These are phyloP conservation scores for Fukomys damarensis DNA, from an alignment of 2,113 vertebrate species.

Conservation along the genomic window DNA sequence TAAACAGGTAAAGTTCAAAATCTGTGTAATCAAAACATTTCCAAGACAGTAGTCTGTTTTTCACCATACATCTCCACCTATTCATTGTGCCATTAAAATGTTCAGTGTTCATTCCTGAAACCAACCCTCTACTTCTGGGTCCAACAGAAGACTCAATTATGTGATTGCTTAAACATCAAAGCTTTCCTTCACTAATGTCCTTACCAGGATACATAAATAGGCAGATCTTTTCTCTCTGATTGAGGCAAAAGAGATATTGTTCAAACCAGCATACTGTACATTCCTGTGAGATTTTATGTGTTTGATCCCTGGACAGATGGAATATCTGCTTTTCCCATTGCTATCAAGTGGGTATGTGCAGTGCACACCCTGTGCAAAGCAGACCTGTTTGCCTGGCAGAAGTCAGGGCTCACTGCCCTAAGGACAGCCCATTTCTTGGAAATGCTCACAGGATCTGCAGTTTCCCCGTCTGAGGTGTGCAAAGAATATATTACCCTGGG, in stretches of 20 bases:
- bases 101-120: slow-evolving; percentile 75
- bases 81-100: slow-evolving; percentile 66
- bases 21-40: slow-evolving; percentile 52
- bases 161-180: slow-evolving; percentile 83
- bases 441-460: slow-evolving; percentile 73
- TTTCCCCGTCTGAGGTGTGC: slow-evolving; percentile 71
- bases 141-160: slow-evolving; percentile 74
- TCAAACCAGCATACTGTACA: slow-evolving; percentile 81
- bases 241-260: slow-evolving; percentile 73
- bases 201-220: slow-evolving; percentile 78
- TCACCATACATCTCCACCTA: slow-evolving; percentile 40
- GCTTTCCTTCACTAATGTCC: slow-evolving; percentile 79
- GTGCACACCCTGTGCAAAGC: slow-evolving; percentile 67
- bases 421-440: slow-evolving; percentile 79
- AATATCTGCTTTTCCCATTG: slow-evolving; percentile 83
- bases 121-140: slow-evolving; percentile 56
- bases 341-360: slow-evolving; percentile 68
- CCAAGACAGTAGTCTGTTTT: slow-evolving; percentile 37
- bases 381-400: slow-evolving; percentile 68
- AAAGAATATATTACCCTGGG: slow-evolving; percentile 71
- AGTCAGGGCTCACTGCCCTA: slow-evolving; percentile 74
- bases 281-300: slow-evolving; percentile 82
- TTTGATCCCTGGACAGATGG: slow-evolving; percentile 77
- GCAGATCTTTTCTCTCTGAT: slow-evolving; percentile 74
- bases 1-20: slow-evolving; percentile 48